These are phyloP conservation scores for Temnothorax rugatulus DNA, from an alignment of 2,888 invertebrate genomes.

Conservation along the genomic window DNA sequence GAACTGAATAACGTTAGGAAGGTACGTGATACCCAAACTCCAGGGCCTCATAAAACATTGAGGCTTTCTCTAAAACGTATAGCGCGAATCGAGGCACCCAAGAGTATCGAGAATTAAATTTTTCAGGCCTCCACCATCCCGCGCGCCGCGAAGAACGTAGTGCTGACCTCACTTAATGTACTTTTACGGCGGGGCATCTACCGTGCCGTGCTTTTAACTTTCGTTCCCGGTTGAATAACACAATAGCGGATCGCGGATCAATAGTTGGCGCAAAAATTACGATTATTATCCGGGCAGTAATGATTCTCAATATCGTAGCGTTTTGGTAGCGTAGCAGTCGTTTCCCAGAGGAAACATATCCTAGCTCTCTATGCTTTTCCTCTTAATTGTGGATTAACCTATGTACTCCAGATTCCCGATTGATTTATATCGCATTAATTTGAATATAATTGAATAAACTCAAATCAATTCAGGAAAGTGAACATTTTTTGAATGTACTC, in stretches of 20 bases:
- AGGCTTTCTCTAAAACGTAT: constrained; percentile 52
- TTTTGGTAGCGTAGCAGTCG: not conserved
- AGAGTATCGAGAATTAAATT: constrained; percentile 65
- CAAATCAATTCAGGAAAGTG: not conserved
- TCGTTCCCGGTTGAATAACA: constrained; percentile 28
- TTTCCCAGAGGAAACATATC: not conserved
- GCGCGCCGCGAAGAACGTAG: constrained; percentile 42
- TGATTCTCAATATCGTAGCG: constrained; percentile 1
- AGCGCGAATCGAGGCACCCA: constrained; percentile 38
- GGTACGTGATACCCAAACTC: constrained; percentile 51
- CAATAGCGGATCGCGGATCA: constrained; percentile 27
- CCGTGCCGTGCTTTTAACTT: constrained; percentile 27
- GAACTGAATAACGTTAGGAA: constrained; percentile 27
- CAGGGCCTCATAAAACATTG: constrained; percentile 67
- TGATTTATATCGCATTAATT: not conserved
- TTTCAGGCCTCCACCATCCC: constrained; percentile 49
- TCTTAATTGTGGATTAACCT: not conserved
- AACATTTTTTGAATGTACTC: constrained; percentile 53
- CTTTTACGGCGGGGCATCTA: constrained; percentile 33
- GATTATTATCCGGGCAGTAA: not conserved
- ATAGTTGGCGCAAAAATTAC: constrained; percentile 18
- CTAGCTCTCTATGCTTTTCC: not conserved
- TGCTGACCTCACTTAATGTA: constrained; percentile 59
- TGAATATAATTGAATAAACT: not conserved
- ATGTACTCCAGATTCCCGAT: not conserved